Conservation (phyloP, 2,113 vertebrate species). For the Silurus glanis region DNA sequence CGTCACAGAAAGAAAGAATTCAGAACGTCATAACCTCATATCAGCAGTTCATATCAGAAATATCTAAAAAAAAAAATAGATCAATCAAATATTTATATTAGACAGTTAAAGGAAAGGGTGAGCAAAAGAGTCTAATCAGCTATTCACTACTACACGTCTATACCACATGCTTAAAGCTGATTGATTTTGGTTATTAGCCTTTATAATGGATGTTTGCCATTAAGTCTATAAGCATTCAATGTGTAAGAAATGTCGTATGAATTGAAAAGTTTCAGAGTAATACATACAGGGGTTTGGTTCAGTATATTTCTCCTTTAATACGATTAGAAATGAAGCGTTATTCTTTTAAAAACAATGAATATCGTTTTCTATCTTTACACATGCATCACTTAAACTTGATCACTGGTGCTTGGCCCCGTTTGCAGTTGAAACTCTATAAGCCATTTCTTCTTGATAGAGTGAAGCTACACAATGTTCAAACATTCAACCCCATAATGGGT, state of each 20-base stretch:
- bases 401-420: not conserved
- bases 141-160: not conserved
- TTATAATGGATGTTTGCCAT: not conserved
- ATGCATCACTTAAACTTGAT: not conserved
- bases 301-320: not conserved
- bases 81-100: not conserved
- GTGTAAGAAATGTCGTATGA: not conserved
- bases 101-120: not conserved
- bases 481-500: not conserved
- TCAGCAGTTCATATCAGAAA: not conserved
- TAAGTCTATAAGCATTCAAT: not conserved
- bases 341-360: not conserved
- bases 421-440: not conserved
- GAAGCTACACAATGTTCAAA: not conserved
- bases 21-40: not conserved
- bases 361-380: not conserved
- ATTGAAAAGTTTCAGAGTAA: not conserved
- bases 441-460: not conserved
- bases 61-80: not conserved
- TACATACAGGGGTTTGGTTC: not conserved
- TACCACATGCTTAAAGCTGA: not conserved
- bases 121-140: not conserved
- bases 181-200: not conserved
- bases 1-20: conserved; percentile 18
- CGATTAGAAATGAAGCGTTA: not conserved